Percentiles rank a stretch among this genome's conserved stretches.
phyloP scores from a whole-genome alignment of 2,797 vertebrate genomes.

The Leptatherina wallacei region DNA sequence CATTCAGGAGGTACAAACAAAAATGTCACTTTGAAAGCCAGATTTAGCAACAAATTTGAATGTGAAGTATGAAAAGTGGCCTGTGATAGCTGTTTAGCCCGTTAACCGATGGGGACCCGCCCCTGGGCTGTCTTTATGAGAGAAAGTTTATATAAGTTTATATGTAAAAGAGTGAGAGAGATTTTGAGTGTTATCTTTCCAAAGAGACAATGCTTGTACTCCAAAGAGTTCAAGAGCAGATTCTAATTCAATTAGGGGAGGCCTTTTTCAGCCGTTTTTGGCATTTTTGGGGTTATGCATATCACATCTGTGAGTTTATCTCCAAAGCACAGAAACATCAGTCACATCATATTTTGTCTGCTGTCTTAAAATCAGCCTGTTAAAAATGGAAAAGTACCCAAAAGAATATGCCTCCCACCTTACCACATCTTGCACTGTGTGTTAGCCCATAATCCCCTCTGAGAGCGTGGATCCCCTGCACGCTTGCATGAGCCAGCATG shows the following conservation, averaged over 20 bases:
- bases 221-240: no score
- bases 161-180: no score
- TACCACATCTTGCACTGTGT: constrained; percentile 48
- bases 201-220: no score
- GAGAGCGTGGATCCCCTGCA: constrained; percentile 76
- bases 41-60: constrained; percentile 8
- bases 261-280: no score
- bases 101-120: no score
- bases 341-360: constrained; percentile 30
- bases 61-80: not conserved
- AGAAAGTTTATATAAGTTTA: no score
- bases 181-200: no score
- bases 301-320: constrained; percentile 15
- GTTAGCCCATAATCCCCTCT: constrained; percentile 71
- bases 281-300: not conserved
- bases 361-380: constrained; percentile 37
- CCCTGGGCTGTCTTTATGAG: no score
- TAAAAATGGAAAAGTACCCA: constrained; percentile 60
- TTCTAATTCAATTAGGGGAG: no score
- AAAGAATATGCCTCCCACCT: constrained; percentile 51
- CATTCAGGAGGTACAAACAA: constrained; percentile 42
- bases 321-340: constrained; percentile 18
- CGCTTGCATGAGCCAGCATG: constrained; percentile 76
- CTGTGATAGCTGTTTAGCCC: not conserved
- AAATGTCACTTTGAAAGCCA: constrained; percentile 30